Evolutionary conservation across 2,888 invertebrate species (phyloP).

Genomic region (Rhorus exstirpatorius): DNA sequence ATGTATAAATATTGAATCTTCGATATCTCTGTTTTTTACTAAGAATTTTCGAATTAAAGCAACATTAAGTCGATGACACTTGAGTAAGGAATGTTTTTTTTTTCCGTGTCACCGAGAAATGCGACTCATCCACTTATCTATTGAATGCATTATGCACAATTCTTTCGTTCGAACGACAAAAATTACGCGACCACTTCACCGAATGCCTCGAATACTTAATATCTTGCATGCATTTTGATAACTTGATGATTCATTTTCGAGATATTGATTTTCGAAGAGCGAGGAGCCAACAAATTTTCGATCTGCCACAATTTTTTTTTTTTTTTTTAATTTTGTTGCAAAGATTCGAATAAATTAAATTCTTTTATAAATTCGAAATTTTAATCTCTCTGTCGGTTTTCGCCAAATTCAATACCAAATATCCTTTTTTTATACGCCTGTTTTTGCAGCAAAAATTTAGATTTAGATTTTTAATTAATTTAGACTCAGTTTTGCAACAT

Average conservation of each 20-base stretch:
- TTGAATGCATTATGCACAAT: conserved; percentile 9
- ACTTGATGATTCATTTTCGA: no score
- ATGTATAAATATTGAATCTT: conserved; percentile 17
- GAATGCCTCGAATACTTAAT: conserved; percentile 5
- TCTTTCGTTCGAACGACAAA: not conserved
- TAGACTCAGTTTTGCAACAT: no score
- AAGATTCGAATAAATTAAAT: no score
- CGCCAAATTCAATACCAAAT: no score
- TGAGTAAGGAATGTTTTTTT: conserved; percentile 2
- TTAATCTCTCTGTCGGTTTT: no score
- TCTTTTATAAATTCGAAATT: no score
- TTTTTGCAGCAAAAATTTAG: no score
- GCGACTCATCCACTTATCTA: not conserved
- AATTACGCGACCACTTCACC: not conserved
- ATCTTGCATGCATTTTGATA: no score
- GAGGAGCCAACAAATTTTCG: not conserved
- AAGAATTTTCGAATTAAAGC: not conserved
- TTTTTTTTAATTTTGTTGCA: no score
- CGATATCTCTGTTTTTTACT: conserved; percentile 5
- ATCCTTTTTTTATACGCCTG: no score
- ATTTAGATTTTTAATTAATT: no score
- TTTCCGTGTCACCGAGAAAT: not conserved
- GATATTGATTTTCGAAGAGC: no score
- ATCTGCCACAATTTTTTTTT: not conserved
- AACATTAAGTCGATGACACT: not conserved